Conservation (phyloP, 2,113 vertebrate species). For the Forbesichthys agassizii region DNA sequence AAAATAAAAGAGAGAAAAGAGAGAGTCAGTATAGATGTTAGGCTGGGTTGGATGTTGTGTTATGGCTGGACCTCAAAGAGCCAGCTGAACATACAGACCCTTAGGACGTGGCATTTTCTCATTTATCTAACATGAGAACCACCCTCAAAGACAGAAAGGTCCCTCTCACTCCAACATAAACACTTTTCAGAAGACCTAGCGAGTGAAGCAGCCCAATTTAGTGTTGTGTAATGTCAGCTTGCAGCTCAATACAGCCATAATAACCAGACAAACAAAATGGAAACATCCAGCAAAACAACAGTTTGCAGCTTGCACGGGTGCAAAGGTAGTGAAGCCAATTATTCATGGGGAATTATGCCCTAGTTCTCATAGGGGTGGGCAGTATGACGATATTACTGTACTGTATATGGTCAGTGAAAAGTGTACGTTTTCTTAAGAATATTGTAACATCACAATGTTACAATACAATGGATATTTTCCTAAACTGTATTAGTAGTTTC, state of each 20-base stretch:
- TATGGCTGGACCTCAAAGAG: conserved; percentile 56
- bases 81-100: conserved; percentile 60
- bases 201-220: not conserved
- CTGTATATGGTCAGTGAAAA: not conserved
- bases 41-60: conserved; percentile 41
- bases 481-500: too few species aligned
- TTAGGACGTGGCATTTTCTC: conserved; percentile 37
- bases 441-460: too few species aligned
- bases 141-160: conserved; percentile 31
- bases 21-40: conserved; percentile 24
- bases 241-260: conserved; percentile 34
- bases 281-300: conserved; percentile 16
- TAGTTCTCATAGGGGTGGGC: not conserved
- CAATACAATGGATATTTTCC: too few species aligned
- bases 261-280: conserved; percentile 36
- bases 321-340: conserved; percentile 22
- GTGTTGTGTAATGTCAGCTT: not conserved
- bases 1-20: conserved; percentile 9
- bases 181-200: not conserved
- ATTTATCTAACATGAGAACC: conserved; percentile 36
- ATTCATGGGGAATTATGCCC: not conserved
- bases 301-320: conserved; percentile 43
- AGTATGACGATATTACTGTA: not conserved
- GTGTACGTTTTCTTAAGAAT: too few species aligned
- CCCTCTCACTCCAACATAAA: conserved; percentile 17